phyloP scores from a whole-genome alignment of 2,888 invertebrate genomes.

The Dasypolia templi region DNA sequence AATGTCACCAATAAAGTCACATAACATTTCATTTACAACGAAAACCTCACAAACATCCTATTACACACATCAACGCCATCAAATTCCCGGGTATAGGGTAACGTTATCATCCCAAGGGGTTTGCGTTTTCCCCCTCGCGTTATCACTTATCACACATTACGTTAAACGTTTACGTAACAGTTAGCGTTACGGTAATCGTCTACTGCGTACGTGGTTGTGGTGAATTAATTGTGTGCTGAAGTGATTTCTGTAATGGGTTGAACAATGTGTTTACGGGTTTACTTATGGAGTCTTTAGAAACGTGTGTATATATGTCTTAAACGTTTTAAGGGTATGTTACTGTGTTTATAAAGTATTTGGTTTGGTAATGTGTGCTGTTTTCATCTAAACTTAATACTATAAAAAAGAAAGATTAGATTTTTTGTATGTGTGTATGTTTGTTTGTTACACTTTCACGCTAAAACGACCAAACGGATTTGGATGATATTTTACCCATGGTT shows the following conservation, averaged over 20 bases:
- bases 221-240: constrained; percentile 42
- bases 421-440: too few species aligned
- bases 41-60: constrained; percentile 28
- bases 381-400: too few species aligned
- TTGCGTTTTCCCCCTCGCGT: constrained; percentile 55
- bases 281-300: constrained; percentile 3
- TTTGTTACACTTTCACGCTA: too few species aligned
- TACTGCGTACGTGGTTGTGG: constrained; percentile 56
- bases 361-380: too few species aligned
- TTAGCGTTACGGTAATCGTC: constrained; percentile 60
- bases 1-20: constrained; percentile 35
- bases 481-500: too few species aligned
- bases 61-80: constrained; percentile 55
- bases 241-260: constrained; percentile 46
- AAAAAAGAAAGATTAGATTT: too few species aligned
- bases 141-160: constrained; percentile 70
- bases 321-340: too few species aligned
- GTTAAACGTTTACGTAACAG: constrained; percentile 59
- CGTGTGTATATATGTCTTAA: too few species aligned
- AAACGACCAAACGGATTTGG: too few species aligned
- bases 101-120: constrained; percentile 67
- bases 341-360: too few species aligned
- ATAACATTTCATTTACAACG: constrained; percentile 9
- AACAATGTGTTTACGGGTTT: constrained; percentile 22
- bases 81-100: constrained; percentile 55